These are phyloP conservation scores for Peromyscus polionotus DNA, from an alignment of 2,113 vertebrate species.

Conservation along the genomic window DNA sequence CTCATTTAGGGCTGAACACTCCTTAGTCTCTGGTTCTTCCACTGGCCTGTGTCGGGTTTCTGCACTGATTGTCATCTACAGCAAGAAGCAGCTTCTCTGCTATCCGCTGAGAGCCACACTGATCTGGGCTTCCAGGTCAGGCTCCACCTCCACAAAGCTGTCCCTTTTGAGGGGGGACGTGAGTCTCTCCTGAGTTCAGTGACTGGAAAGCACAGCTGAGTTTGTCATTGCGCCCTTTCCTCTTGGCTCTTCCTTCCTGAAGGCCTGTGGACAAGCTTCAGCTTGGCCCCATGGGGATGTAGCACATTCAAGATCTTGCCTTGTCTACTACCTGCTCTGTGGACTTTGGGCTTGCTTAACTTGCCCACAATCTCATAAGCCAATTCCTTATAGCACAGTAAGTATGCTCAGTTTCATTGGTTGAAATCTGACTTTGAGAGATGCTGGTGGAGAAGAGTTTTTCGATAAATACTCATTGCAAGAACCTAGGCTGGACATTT, in stretches of 20 bases:
- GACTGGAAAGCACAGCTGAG: neutral
- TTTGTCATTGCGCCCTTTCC: neutral
- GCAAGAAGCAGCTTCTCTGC: neutral
- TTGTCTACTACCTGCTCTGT: neutral
- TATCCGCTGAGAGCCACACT: too few species aligned
- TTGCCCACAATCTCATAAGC: neutral
- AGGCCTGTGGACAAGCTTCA: neutral
- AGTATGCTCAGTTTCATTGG: neutral
- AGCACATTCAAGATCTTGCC: neutral
- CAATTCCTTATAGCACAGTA: neutral
- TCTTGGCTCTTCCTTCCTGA: neutral
- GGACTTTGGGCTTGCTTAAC: neutral
- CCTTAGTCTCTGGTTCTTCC: neutral
- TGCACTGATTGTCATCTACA: too few species aligned
- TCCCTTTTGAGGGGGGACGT: too few species aligned
- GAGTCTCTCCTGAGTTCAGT: neutral
- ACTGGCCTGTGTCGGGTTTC: neutral
- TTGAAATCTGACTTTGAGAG: neutral
- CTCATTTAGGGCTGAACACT: neutral
- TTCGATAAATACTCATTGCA: neutral
- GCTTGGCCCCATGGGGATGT: too few species aligned
- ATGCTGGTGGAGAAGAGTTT: neutral
- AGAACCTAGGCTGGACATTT: neutral
- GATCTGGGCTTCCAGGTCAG: neutral
- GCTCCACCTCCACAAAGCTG: neutral